phyloP scores from a whole-genome alignment of 2,888 invertebrate genomes.

The Eulithis prunata region DNA sequence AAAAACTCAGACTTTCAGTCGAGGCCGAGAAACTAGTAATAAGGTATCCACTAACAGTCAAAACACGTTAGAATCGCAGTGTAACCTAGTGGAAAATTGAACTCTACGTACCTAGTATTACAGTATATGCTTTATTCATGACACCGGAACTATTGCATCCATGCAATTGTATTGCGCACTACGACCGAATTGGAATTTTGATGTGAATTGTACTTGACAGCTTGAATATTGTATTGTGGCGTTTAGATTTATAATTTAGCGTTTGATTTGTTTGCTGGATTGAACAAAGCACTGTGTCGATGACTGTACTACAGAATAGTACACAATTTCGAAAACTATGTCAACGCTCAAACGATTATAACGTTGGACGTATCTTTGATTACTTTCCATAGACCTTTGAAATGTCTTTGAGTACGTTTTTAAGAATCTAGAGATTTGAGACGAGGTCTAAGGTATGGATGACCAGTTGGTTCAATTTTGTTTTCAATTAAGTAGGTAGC shows the following conservation, averaged over 20 bases:
- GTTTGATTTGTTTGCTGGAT: conserved; percentile 16
- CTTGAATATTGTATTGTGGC: conserved; percentile 53
- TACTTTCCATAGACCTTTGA: too few relatives aligned
- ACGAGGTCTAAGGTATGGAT: too few relatives aligned
- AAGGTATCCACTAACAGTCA: conserved; percentile 34
- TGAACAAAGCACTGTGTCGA: too few relatives aligned
- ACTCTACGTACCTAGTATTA: conserved; percentile 49
- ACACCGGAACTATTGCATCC: conserved; percentile 55
- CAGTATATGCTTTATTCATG: conserved; percentile 68
- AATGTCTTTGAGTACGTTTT: too few relatives aligned
- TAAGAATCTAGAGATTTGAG: too few relatives aligned
- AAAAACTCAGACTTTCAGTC: too few relatives aligned
- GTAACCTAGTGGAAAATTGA: conserved; percentile 72
- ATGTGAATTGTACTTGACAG: conserved; percentile 62
- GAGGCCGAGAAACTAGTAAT: background rate
- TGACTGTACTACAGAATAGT: too few relatives aligned
- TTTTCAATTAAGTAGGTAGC: too few relatives aligned
- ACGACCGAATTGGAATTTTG: conserved; percentile 58
- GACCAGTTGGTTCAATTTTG: too few relatives aligned
- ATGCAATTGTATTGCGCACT: conserved; percentile 64
- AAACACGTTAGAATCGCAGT: conserved; percentile 57
- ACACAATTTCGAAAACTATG: too few relatives aligned
- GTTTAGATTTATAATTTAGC: conserved; percentile 35
- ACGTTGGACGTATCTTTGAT: too few relatives aligned
- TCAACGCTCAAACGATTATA: too few relatives aligned